phyloP scores from a whole-genome alignment of 1,140 invertebrate genomes.

The Eciton burchellii region DNA sequence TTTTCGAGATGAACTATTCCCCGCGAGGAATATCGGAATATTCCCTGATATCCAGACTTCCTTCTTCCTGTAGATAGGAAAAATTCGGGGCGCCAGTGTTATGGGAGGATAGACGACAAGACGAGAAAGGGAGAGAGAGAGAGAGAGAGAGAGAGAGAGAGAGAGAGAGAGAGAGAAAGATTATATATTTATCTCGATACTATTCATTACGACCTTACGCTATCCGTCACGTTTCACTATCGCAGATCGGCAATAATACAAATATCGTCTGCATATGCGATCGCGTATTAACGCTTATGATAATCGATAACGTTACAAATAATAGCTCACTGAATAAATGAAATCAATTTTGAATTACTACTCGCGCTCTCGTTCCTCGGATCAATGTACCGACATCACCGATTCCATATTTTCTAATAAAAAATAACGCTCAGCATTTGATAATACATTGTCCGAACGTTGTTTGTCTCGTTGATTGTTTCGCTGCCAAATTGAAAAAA shows the following conservation, averaged over 20 bases:
- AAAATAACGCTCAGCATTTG: no score
- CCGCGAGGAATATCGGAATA: slow-evolving; percentile 16
- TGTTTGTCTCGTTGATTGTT: background rate
- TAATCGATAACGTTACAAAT: background rate
- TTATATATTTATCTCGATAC: slow-evolving; percentile 29
- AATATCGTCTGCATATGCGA: slow-evolving; percentile 3
- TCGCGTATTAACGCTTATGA: background rate
- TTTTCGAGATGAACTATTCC: background rate
- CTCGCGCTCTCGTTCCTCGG: no score
- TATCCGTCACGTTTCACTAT: slow-evolving; percentile 41
- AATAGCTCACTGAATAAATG: background rate
- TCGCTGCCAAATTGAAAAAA: slow-evolving; percentile 1
- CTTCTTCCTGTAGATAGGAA: slow-evolving; percentile 59
- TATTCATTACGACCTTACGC: slow-evolving; percentile 15
- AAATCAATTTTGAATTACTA: background rate
- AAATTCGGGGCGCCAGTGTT: slow-evolving; percentile 25
- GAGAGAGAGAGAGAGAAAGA: background rate
- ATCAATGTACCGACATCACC: no score
- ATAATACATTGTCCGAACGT: background rate
- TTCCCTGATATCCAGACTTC: slow-evolving; percentile 44
- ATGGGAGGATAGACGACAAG: slow-evolving; percentile 2
- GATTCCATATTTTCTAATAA: no score
- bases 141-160: background rate
- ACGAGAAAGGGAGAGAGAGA: background rate
- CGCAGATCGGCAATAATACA: background rate